Conservation (phyloP, 1,140 invertebrate species). For the Drosophila funebris region DNA sequence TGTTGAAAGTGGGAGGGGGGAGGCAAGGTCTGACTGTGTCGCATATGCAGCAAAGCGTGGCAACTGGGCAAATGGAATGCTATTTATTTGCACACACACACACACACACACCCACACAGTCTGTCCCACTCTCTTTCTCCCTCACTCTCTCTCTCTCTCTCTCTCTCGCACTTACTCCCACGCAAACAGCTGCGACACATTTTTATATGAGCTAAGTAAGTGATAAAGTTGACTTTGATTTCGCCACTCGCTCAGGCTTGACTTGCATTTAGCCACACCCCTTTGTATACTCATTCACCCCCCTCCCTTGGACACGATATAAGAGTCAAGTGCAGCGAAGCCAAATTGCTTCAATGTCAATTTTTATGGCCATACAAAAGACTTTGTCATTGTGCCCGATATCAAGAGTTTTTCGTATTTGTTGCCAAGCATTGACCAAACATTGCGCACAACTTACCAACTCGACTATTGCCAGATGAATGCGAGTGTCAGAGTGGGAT, state of each 20-base stretch:
- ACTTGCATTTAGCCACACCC: constrained; percentile 17
- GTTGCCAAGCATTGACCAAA: constrained; percentile 47
- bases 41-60: constrained; percentile 74
- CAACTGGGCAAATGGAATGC: constrained; percentile 55
- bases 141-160: too few species aligned
- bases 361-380: constrained; percentile 56
- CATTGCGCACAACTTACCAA: constrained; percentile 32
- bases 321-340: constrained; percentile 51
- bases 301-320: not conserved
- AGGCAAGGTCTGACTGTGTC: constrained; percentile 25
- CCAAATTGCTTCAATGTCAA: constrained; percentile 71
- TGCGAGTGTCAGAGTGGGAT: not conserved
- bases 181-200: constrained; percentile 39
- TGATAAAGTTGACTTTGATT: constrained; percentile 77
- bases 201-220: constrained; percentile 65
- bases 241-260: constrained; percentile 52
- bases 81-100: constrained; percentile 62
- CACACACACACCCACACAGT: not conserved
- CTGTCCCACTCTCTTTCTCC: too few species aligned
- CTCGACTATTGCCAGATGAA: constrained; percentile 10
- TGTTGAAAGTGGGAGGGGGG: constrained; percentile 26
- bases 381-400: constrained; percentile 26
- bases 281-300: not conserved
- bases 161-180: not conserved
- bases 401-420: constrained; percentile 38